phyloP scores from a whole-genome alignment of 1,140 invertebrate species.

The Drosophila willistoni region DNA sequence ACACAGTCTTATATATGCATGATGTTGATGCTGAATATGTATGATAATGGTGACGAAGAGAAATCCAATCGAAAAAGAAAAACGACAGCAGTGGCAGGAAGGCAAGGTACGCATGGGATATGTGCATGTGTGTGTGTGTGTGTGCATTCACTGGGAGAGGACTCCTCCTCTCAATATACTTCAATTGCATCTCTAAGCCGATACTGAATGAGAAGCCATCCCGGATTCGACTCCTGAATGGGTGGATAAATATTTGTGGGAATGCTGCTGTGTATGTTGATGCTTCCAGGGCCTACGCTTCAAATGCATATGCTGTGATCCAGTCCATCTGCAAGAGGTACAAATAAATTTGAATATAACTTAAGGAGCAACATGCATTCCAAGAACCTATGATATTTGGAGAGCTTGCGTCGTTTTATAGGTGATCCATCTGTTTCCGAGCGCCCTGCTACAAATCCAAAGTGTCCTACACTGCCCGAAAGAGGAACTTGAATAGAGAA shows the following conservation, averaged over 20 bases:
- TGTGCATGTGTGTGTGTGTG: slow-evolving; percentile 46
- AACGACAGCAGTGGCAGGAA: slow-evolving; percentile 27
- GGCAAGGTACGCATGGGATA: slow-evolving; percentile 63
- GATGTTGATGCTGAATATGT: slow-evolving; percentile 24
- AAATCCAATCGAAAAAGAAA: slow-evolving; percentile 40
- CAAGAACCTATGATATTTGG: slow-evolving; percentile 68
- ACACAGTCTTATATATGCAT: slow-evolving; percentile 78
- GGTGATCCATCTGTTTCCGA: slow-evolving; percentile 63
- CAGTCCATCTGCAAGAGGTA: slow-evolving; percentile 60
- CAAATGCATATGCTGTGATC: slow-evolving; percentile 62
- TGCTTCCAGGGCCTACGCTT: slow-evolving; percentile 80
- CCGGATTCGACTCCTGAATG: not conserved
- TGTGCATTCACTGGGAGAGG: slow-evolving; percentile 37
- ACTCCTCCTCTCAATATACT: not conserved
- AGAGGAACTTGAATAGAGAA: slow-evolving; percentile 35
- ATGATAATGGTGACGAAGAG: not conserved
- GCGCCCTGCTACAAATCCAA: slow-evolving; percentile 52
- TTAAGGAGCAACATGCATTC: not conserved
- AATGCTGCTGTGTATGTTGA: slow-evolving; percentile 35
- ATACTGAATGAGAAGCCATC: slow-evolving; percentile 4
- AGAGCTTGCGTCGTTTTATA: slow-evolving; percentile 72
- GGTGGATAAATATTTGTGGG: slow-evolving; percentile 41
- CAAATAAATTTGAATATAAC: not conserved
- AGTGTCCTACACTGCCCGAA: slow-evolving; percentile 48
- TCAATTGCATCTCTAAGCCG: slow-evolving; percentile 23